Conservation (phyloP, 1,140 invertebrate species). For the Maniola jurtina region DNA sequence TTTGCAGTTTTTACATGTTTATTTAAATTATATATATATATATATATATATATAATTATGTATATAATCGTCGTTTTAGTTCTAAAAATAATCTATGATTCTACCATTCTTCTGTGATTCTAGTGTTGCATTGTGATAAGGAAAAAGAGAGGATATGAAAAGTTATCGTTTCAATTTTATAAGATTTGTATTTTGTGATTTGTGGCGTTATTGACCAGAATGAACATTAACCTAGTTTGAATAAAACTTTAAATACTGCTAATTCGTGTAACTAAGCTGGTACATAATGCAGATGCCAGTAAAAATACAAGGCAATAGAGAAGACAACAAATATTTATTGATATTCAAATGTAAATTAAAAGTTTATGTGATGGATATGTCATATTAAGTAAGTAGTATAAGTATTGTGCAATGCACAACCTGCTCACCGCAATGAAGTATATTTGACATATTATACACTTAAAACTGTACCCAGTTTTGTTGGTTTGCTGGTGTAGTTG, state of each 20-base stretch:
- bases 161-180: too few species aligned
- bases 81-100: too few species aligned
- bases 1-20: too few species aligned
- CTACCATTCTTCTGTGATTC: too few species aligned
- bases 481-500: slow-evolving; percentile 63
- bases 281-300: neutral
- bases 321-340: neutral
- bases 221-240: neutral
- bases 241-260: neutral
- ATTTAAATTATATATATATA: too few species aligned
- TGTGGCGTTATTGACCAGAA: neutral
- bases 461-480: slow-evolving; percentile 75
- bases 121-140: too few species aligned
- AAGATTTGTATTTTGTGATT: too few species aligned
- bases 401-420: slow-evolving; percentile 62
- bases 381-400: slow-evolving; percentile 47
- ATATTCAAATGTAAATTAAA: neutral
- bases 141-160: too few species aligned
- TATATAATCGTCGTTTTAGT: too few species aligned
- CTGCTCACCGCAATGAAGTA: slow-evolving; percentile 24
- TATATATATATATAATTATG: too few species aligned
- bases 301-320: slow-evolving; percentile 9
- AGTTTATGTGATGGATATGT: slow-evolving; percentile 22
- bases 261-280: neutral
- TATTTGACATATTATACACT: slow-evolving; percentile 11